Percentiles rank a stretch among this genome's conserved stretches.
Conservation (phyloP, 2,888 invertebrate genomes). For the Spisula solida region DNA sequence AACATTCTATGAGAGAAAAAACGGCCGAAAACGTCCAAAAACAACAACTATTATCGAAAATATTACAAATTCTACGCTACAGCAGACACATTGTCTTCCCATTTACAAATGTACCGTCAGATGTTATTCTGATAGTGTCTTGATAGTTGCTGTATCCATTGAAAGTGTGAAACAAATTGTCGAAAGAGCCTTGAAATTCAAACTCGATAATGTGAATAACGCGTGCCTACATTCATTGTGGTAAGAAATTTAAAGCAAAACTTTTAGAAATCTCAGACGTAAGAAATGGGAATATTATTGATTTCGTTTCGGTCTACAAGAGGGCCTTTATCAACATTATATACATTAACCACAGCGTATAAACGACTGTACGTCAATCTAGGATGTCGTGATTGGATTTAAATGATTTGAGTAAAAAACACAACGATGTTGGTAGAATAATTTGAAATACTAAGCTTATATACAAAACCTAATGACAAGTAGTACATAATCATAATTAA, state of each 20-base stretch:
- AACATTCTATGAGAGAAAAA: no score
- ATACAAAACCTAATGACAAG: no score
- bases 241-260: not conserved
- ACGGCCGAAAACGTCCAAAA: no score
- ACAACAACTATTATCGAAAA: no score
- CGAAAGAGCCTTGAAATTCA: not conserved
- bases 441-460: no score
- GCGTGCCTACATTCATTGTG: not conserved
- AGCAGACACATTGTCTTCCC: not conserved
- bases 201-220: not conserved
- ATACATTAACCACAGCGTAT: no score
- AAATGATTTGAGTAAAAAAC: no score
- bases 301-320: not conserved
- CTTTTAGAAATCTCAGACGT: not conserved
- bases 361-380: no score
- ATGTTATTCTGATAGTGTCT: not conserved
- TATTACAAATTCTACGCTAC: not conserved
- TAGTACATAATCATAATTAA: no score
- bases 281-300: slow-evolving; percentile 10
- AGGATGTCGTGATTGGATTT: no score
- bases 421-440: no score
- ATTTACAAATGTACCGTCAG: not conserved
- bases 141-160: not conserved
- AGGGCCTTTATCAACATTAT: not conserved
- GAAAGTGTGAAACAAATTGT: not conserved